Conservation (phyloP, 2,113 vertebrate genomes). For the Collichthys lucidus region DNA sequence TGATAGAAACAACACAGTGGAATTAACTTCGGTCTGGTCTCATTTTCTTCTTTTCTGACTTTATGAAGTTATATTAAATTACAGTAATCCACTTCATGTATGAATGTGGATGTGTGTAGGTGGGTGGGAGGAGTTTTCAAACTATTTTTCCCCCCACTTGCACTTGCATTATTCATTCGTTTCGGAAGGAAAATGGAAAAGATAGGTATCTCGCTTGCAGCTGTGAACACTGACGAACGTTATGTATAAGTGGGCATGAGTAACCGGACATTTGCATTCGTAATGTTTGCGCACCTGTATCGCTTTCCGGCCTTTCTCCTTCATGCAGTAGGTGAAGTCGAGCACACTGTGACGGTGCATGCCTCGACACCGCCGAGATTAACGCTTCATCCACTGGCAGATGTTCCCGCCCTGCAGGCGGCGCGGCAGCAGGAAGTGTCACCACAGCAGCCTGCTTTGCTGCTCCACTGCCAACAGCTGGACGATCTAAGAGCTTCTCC, state of each 20-base stretch:
- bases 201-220: conserved; percentile 8
- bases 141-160: neutral
- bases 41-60: neutral
- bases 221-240: conserved; percentile 17
- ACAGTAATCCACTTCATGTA: neutral
- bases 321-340: conserved; percentile 37
- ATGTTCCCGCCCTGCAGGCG: conserved; percentile 72
- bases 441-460: conserved; percentile 52
- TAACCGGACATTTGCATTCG: conserved; percentile 27
- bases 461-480: conserved; percentile 67
- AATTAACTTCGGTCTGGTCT: neutral
- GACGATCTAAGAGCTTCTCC: conserved; percentile 59
- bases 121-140: neutral
- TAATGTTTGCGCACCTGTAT: conserved; percentile 2
- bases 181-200: conserved; percentile 1
- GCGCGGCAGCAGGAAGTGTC: conserved; percentile 66
- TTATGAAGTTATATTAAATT: neutral
- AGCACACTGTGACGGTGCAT: conserved; percentile 8
- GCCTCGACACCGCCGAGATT: conserved; percentile 59
- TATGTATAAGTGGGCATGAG: neutral
- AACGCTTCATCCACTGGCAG: conserved; percentile 71
- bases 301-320: neutral
- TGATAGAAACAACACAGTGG: neutral
- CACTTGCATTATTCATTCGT: conserved; percentile 6
- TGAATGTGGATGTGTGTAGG: neutral